phyloP scores from a whole-genome alignment of 2,113 vertebrate genomes.

The Muntiacus reevesi region DNA sequence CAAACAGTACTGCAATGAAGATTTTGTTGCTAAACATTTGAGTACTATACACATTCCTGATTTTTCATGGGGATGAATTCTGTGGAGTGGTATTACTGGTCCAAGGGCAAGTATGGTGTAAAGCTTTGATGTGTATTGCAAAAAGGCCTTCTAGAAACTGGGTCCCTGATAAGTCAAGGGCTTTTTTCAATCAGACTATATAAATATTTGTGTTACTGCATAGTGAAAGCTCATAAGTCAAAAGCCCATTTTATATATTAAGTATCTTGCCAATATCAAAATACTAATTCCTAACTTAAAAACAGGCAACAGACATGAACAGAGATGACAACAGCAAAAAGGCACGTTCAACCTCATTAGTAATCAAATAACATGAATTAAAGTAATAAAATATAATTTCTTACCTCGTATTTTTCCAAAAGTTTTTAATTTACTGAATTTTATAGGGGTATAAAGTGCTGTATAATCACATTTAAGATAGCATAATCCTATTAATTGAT shows the following conservation, averaged over 20 bases:
- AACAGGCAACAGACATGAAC: neutral
- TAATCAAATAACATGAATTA: neutral
- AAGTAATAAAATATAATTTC: neutral
- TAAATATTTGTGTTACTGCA: neutral
- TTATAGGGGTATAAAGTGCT: neutral
- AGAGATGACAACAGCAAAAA: neutral
- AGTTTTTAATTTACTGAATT: neutral
- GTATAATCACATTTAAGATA: neutral
- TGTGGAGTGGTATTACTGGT: neutral
- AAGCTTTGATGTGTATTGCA: neutral
- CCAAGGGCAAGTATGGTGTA: neutral
- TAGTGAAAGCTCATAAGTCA: neutral
- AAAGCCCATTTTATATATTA: neutral
- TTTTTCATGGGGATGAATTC: neutral
- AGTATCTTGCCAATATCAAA: neutral
- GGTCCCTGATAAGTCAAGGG: neutral
- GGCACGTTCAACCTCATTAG: neutral
- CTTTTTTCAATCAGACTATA: neutral
- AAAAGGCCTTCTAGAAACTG: neutral
- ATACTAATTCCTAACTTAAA: neutral
- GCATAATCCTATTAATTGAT: neutral
- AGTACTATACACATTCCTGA: neutral
- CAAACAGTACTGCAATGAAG: neutral
- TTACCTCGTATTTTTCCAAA: neutral
- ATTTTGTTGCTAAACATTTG: neutral